These are phyloP conservation scores for Malurus melanocephalus DNA, from an alignment of 2,113 vertebrate genomes.

Conservation along the genomic window DNA sequence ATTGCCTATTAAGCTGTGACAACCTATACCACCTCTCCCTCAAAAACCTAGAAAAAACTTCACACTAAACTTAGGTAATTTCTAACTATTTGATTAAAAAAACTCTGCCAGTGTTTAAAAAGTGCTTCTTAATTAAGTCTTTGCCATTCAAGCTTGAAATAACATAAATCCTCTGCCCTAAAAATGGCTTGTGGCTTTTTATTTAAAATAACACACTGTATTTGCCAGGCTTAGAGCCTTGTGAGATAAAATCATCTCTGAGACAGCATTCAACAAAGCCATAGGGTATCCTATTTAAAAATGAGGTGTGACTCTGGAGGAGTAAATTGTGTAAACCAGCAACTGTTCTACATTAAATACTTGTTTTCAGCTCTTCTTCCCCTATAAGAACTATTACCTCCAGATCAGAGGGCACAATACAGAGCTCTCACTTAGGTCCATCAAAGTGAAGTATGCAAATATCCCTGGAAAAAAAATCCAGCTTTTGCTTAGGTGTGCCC, in stretches of 20 bases:
- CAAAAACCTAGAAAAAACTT: not conserved
- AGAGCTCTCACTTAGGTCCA: not conserved
- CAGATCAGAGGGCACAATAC: not conserved
- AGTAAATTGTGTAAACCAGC: not conserved
- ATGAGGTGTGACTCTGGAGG: not conserved
- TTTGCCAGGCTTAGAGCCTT: not conserved
- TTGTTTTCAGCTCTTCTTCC: not conserved
- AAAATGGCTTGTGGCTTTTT: not conserved
- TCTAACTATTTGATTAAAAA: not conserved
- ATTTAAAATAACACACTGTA: not conserved
- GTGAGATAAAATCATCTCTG: not conserved
- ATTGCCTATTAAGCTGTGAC: not conserved
- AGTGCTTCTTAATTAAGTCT: not conserved
- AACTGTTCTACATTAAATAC: not conserved
- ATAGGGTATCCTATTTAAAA: not conserved
- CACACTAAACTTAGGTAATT: not conserved
- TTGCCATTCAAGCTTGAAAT: not conserved
- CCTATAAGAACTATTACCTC: not conserved
- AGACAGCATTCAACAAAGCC: not conserved
- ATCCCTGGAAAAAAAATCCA: not conserved
- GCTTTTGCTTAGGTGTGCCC: not conserved
- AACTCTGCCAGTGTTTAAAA: not conserved
- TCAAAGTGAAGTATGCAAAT: fast-evolving
- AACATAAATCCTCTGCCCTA: not conserved
- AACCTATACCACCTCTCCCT: not conserved